Base-by-base conservation (phyloP, 2,113 vertebrate species). In the Oophaga pumilio region DNA sequence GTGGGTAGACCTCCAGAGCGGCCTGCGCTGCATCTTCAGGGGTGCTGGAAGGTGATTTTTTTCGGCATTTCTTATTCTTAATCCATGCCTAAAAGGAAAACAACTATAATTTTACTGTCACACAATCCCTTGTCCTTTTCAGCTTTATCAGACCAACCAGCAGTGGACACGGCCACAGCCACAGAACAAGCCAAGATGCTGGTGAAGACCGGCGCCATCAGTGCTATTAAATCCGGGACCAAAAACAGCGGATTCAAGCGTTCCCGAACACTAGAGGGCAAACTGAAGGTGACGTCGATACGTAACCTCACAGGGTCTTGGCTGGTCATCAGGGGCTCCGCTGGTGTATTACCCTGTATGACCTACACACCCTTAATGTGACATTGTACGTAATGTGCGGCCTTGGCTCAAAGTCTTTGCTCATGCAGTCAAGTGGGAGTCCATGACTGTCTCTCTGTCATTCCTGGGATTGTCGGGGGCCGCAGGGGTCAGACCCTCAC, bases 221-320 rank as follows among this genome's bases (percentile, higher is more conserved):
- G 97, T 56, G 97, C 97, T 88, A 98, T 98, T 91, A 97, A 97
- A 88, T 97, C 96, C 0, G 97, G 97, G 89, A 98, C 96, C 91
- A 98, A 98, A 91, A 98, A 97, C 92, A 98, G 96, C 0, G 97
- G 97, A 43, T 98, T 98, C 91, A 98, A 98, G 90, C 95, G 97
- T 12, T 98, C 97, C 24, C 94, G 97, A 53, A 97, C 95, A 33
- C 93, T 97, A 78, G 97, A 98, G 91, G 97, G 96, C 24, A 98
- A 98, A 91, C 92, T 97, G 18, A 98, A 98, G 94, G 97, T 97
- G 89, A 90, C 87, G 18, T 33, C 50, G 59, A 4, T 66, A 20
- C 22, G 5, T 59, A 4, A 59, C 13, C 57, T 1, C 57, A 7
- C 6, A 22, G 60, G 20, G 6, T 64, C 20, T 64, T 7, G 60